These are phyloP conservation scores for Chascanopsetta lugubris DNA, from an alignment of 2,113 vertebrate species.

Conservation along the genomic window DNA sequence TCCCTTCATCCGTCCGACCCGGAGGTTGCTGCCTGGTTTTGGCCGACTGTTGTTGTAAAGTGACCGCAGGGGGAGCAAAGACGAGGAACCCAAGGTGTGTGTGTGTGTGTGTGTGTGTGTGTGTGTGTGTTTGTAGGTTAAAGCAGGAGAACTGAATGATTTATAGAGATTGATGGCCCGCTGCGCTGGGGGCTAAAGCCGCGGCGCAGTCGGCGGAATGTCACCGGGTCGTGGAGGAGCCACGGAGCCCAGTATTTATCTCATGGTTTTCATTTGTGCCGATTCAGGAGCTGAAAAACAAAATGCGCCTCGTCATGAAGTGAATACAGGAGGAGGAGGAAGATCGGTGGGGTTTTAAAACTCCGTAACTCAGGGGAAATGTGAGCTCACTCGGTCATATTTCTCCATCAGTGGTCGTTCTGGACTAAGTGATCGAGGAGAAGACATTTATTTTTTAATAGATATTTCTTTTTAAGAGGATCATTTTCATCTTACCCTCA, in stretches of 20 bases:
- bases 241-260: conserved; percentile 8
- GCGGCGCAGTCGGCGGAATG: conserved; percentile 47
- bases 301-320: conserved; percentile 23
- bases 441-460: too few species aligned
- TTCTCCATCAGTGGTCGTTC: too few species aligned
- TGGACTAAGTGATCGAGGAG: too few species aligned
- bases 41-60: too few species aligned
- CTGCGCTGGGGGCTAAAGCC: conserved; percentile 37
- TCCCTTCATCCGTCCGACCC: too few species aligned
- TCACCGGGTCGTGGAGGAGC: conserved; percentile 39
- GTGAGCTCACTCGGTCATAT: too few species aligned
- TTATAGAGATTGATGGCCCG: conserved; percentile 68
- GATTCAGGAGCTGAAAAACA: conserved; percentile 27
- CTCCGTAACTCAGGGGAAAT: background rate
- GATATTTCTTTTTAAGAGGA: too few species aligned
- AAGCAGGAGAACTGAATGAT: conserved; percentile 67
- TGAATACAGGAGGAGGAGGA: background rate
- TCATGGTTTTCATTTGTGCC: conserved; percentile 32
- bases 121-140: conserved; percentile 41
- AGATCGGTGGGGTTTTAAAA: background rate
- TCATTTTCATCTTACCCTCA: too few species aligned
- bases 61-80: too few species aligned
- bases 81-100: conserved; percentile 9
- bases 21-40: too few species aligned
- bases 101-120: conserved; percentile 20